Conservation (phyloP, 2,113 vertebrate genomes). For the Neodontobutis hainanensis region DNA sequence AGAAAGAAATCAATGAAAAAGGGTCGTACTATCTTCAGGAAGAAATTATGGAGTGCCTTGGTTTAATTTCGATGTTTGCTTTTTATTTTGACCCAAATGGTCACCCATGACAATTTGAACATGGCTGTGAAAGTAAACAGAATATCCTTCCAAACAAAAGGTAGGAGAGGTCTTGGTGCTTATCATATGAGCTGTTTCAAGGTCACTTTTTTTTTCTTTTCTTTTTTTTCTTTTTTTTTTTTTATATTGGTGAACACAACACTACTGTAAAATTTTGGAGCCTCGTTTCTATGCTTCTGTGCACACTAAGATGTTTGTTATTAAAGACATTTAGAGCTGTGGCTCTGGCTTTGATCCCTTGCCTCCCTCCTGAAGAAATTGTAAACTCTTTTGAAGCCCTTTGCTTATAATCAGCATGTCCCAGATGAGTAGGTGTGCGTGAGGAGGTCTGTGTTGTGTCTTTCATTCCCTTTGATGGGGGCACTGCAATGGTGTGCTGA, state of each 20-base stretch:
- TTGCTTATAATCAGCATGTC: constrained; percentile 7
- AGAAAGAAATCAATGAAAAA: constrained; percentile 11
- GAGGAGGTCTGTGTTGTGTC: background rate
- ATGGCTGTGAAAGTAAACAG: constrained; percentile 39
- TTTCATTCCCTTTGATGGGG: constrained; percentile 22
- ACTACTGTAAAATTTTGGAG: no score
- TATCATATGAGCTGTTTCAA: constrained; percentile 6
- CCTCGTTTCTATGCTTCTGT: background rate
- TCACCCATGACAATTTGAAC: constrained; percentile 6
- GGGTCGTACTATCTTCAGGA: constrained; percentile 8
- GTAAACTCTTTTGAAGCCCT: background rate
- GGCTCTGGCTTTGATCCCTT: constrained; percentile 2
- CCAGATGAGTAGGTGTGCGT: constrained; percentile 7
- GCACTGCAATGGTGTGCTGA: background rate
- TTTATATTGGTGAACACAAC: constrained; percentile 10
- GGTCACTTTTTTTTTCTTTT: constrained; percentile 20
- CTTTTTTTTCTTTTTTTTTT: constrained; percentile 24
- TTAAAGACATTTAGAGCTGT: background rate
- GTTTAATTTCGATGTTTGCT: constrained; percentile 16
- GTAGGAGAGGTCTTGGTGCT: background rate
- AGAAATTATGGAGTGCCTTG: constrained; percentile 6
- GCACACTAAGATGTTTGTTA: constrained; percentile 11
- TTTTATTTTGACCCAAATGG: constrained; percentile 15
- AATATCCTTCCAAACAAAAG: constrained; percentile 22
- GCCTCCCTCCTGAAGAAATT: background rate